Evolutionary conservation across 2,888 invertebrate genomes (phyloP), one percentile per base, ranked within the genome.

Genomic region (Xestobium rufovillosum): DNA sequence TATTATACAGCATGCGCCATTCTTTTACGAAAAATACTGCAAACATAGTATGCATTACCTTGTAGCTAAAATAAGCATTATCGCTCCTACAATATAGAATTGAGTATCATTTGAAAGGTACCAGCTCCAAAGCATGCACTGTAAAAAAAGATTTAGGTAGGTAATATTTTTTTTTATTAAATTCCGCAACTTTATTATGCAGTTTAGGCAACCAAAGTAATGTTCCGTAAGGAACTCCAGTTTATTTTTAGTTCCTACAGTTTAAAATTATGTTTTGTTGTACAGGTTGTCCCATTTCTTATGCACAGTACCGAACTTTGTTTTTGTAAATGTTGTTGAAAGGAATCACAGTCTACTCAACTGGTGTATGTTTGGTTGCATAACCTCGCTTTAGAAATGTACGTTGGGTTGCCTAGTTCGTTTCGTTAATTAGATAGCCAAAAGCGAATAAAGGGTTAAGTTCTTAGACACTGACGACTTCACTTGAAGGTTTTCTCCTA

Each of bases 51-150:
- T 14, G 10, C 31, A 14, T 53, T 59, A 70, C 70, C 65, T 80
- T 10, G 83, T 79, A 1, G 84, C 86, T 31, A 88, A 60, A 34
- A 89, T 82, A n/a, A 88, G 69, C 17, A 88, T 76, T 3, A 88
- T 73, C 1, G 83, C 83, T 42, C 87, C 86, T 43, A 89, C 73
- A 1, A 85, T 77, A 59, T 88, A 89, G 65, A 89, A 88, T 57
- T 88, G 88, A 0, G 87, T 86, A 58, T 89, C 88, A 52, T 88
- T 86, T 1, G 88, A 83, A 30, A 89, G 67, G 57, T 89, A 88
- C 88, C 88, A 89, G 69, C 87, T 88, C 88, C 88, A 89, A 19
- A 88, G 61, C 88, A 89, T 88, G 60, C 88, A 89, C 87, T 88
- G 68, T 28, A 68, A 68, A 42, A 39, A 41, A 31, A n/a, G n/a